phyloP scores from a whole-genome alignment of 2,888 invertebrate species.

The Empis stercorea region DNA sequence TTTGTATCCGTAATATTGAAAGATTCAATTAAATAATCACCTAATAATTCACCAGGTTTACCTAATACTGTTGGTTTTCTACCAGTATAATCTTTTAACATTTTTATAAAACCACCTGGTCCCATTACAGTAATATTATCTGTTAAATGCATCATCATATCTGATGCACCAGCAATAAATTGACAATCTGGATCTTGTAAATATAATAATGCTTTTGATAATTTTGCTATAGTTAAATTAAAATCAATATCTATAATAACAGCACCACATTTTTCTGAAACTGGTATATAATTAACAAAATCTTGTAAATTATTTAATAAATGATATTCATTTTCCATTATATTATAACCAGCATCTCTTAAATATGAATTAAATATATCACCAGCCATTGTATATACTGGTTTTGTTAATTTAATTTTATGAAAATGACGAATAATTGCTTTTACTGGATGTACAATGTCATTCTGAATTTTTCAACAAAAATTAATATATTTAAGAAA shows the following conservation, averaged over 20 bases:
- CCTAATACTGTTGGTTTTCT: constrained; percentile 31
- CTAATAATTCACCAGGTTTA: constrained; percentile 36
- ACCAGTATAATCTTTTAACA: constrained; percentile 23
- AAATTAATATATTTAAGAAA: not conserved
- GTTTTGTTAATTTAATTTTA: constrained; percentile 32
- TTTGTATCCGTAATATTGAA: constrained; percentile 44
- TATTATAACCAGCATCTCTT: constrained; percentile 32
- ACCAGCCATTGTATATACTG: constrained; percentile 35
- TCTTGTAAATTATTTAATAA: not conserved
- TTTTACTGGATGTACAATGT: constrained; percentile 36
- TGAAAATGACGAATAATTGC: constrained; percentile 37
- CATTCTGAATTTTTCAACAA: constrained; percentile 22
- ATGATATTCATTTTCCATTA: constrained; percentile 10
- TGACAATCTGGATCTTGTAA: constrained; percentile 33
- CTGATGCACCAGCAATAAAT: constrained; percentile 31
- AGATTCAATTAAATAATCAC: constrained; percentile 26
- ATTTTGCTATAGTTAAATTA: constrained; percentile 32
- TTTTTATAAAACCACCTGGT: constrained; percentile 20
- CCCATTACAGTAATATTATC: constrained; percentile 17
- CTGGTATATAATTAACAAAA: not conserved
- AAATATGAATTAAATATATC: constrained; percentile 27
- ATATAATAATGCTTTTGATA: constrained; percentile 35
- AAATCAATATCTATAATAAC: constrained; percentile 38
- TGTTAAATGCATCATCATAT: constrained; percentile 15
- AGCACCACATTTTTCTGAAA: constrained; percentile 28